Evolutionary conservation across 2,888 invertebrate genomes (phyloP), one percentile per base, ranked within the genome.

Genomic region (Pseudococcus viburni): DNA sequence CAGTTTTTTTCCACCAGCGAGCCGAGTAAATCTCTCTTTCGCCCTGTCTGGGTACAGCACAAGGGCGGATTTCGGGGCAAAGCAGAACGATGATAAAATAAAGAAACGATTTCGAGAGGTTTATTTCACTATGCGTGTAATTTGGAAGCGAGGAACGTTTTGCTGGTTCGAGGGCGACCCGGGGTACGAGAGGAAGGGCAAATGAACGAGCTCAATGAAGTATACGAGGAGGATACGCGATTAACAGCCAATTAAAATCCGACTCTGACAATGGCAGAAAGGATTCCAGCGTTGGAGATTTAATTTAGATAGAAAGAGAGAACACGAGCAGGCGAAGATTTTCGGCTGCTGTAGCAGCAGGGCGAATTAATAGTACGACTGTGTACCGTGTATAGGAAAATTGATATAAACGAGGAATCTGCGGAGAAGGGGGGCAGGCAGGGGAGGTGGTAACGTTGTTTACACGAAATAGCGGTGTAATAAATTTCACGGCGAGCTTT

Each of bases 161-260:
- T 19, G 19, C 59, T 19, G 15, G 51, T 51, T 51, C 5, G 26
- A 55, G 17, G 5, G 15, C 17, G 55, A 55, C 1, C 0, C 1
- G 15, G 55, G 15, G 55, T 5, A 1, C 17, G 8, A 55, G 4
- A 55, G 55, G 17, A 55, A 55, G 55, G 59, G 59, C 19, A 59
- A 59, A 59, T 19, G 59, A 59, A 59, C 59, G 59, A 59, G 59
- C 59, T 59, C 59, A 19, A 59, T 59, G 59, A 59, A 59, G 59
- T 59, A 59, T 51, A 19, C 59, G n/a, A 59, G 59, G 19, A 73
- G 68, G 68, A 26, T 73, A 73, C 68, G 26, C 68, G 68, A 73
- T 73, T 73, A 73, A 73, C 68, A 73, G 68, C 68, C 68, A 73
- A 73, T 73, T 73, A 73, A 73, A 73, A 73, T 4, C 19, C 68